phyloP scores from a whole-genome alignment of 2,113 vertebrate species.

The Heptranchias perlo region DNA sequence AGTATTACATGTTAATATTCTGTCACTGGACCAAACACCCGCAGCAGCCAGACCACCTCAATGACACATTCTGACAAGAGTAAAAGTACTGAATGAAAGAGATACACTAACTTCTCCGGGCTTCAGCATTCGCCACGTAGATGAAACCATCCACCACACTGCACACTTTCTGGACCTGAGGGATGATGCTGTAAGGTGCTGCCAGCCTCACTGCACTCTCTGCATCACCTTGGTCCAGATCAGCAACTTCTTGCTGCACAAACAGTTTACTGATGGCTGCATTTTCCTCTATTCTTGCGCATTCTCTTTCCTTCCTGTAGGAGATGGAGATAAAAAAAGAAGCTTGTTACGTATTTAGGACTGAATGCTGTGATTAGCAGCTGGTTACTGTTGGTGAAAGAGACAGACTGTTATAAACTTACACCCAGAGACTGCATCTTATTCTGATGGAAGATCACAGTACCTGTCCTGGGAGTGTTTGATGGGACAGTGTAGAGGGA shows the following conservation, averaged over 20 bases:
- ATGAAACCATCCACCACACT: slow-evolving; percentile 84
- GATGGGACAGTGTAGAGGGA: too few relatives aligned
- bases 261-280: slow-evolving; percentile 78
- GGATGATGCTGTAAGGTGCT: slow-evolving; percentile 52
- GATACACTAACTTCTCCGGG: slow-evolving; percentile 62
- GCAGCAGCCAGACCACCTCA: not conserved
- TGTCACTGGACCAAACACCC: not conserved
- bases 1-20: not conserved
- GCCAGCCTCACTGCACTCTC: not conserved
- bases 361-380: too few relatives aligned
- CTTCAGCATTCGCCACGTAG: slow-evolving; percentile 85
- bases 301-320: slow-evolving; percentile 75
- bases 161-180: slow-evolving; percentile 79
- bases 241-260: slow-evolving; percentile 50
- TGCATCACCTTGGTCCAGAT: slow-evolving; percentile 45
- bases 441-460: too few relatives aligned
- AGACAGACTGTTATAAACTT: too few relatives aligned
- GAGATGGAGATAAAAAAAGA: not conserved
- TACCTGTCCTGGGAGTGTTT: too few relatives aligned
- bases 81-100: not conserved
- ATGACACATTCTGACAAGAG: too few relatives aligned
- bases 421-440: too few relatives aligned
- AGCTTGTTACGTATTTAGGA: not conserved
- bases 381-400: too few relatives aligned
- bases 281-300: slow-evolving; percentile 68